Base-by-base conservation (phyloP, 2,113 vertebrate species). In the Bufo gargarizans region DNA sequence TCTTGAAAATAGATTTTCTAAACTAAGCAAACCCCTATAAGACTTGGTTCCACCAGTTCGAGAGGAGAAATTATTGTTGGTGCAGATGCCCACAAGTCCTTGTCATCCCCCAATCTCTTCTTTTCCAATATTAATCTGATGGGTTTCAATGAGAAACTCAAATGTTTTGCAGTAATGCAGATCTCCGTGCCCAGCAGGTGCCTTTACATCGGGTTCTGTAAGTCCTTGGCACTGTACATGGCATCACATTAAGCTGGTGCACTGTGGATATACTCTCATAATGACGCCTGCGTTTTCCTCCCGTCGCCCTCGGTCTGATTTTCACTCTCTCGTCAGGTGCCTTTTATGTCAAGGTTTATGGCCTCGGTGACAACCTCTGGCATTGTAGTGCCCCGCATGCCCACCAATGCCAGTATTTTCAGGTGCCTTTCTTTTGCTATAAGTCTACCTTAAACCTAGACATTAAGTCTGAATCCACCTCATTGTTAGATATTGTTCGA, bases 251-350 rank as follows among this genome's bases (percentile, higher is more conserved):
- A 69, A 72, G 11, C 7, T 19, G 67, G 14, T 22, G 55, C 19
- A 17, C 65, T 55, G 43, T 45, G n/a, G 76, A 78, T 86, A 43
- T 43, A 43, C 77, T 6, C 53, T 84, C 90, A 86, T 13, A 90
- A 53, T 47, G 86, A 0, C 3, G 65, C 0, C 58, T 33, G 89
- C 43, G n/a, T 12, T 72, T 53, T n/a, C 56, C n/a, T 33, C 69
- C 11, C 89, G 78, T 4, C 89, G 17, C 88, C 89, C 67, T n/a
- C 43, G 47, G 74, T 80, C 17, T 89, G 89, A 90, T 90, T 90
- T 55, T 47, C 49, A 78, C 82, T 84, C 83, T 80, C 86, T 82
- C 86, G 86, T 88, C 90, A 90, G 84, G 81, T 4, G 89, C 6
- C 78, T 4, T 8, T 74, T 89, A 61, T 14, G 88, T 87, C 78